Percentiles rank a stretch among this genome's conserved stretches.
phyloP scores from a whole-genome alignment of 2,113 vertebrate genomes.

The Zosterops lateralis region DNA sequence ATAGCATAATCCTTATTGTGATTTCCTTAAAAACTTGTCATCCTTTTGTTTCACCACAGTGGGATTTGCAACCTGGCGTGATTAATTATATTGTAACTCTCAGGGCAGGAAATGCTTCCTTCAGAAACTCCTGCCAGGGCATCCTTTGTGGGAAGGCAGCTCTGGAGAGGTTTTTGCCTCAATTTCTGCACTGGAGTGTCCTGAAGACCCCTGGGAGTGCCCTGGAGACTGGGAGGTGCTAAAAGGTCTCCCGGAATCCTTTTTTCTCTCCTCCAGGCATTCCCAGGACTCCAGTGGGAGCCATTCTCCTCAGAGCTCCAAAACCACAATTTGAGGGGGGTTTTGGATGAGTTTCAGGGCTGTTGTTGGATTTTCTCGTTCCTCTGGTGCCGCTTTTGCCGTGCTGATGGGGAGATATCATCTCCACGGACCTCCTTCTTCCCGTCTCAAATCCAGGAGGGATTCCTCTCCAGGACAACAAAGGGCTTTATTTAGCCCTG shows the following conservation, averaged over 20 bases:
- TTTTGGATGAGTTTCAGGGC: not conserved
- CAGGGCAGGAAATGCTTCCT: not conserved
- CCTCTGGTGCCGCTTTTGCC: fast-evolving
- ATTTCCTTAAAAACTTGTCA: not conserved
- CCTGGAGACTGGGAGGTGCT: fast-evolving
- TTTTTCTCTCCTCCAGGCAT: not conserved
- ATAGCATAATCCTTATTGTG: fast-evolving
- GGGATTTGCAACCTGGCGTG: not conserved
- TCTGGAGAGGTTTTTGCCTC: not conserved
- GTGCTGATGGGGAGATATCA: not conserved
- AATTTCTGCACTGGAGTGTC: not conserved
- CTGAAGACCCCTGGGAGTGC: not conserved
- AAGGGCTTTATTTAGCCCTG: not conserved
- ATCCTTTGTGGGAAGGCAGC: not conserved
- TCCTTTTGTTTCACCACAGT: not conserved
- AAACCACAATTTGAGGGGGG: fast-evolving
- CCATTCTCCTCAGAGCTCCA: fast-evolving
- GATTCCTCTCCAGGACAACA: not conserved
- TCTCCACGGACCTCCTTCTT: not conserved
- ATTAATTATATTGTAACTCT: not conserved
- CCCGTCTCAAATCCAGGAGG: not conserved
- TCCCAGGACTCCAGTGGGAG: fast-evolving
- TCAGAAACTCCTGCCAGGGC: not conserved
- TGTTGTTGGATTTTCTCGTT: fast-evolving
- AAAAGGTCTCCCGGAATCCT: fast-evolving